phyloP scores from a whole-genome alignment of 2,797 vertebrate genomes.

The Nyctibius grandis region DNA sequence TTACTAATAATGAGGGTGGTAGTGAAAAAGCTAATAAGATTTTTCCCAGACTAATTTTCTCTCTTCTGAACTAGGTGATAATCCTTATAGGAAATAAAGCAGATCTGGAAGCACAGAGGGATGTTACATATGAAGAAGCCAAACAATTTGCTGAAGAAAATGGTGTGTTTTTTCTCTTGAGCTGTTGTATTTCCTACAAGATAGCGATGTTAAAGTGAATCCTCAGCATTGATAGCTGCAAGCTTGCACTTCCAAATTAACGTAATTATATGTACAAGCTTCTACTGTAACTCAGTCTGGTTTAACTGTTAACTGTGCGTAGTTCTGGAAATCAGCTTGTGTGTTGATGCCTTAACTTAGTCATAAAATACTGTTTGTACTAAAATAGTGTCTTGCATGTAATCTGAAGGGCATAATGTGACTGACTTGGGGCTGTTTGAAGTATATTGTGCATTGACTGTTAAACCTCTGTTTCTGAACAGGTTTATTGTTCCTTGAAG shows the following conservation, averaged over 20 bases:
- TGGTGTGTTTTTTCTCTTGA: slow-evolving; percentile 74
- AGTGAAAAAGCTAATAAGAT: not conserved
- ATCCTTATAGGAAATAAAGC: slow-evolving; percentile 98
- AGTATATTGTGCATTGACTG: slow-evolving; percentile 15
- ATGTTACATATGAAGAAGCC: slow-evolving; percentile 97
- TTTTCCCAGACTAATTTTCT: slow-evolving; percentile 17
- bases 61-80: slow-evolving; percentile 84
- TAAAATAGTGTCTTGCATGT: not conserved
- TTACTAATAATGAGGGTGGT: not conserved
- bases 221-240: not conserved
- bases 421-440: not conserved
- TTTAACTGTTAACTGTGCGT: not conserved
- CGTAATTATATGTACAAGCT: not conserved
- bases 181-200: not conserved
- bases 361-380: not conserved
- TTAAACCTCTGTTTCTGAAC: slow-evolving; percentile 63
- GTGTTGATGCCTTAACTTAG: not conserved
- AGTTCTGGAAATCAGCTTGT: not conserved
- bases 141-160: slow-evolving; percentile 99
- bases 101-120: slow-evolving; percentile 95
- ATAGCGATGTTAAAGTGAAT: not conserved
- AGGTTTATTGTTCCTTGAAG: slow-evolving; percentile 97
- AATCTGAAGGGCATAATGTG: not conserved
- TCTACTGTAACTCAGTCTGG: not conserved
- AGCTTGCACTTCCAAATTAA: not conserved